Evolutionary conservation across 2,113 vertebrate genomes (phyloP).

Genomic region (Corynorhinus townsendii): DNA sequence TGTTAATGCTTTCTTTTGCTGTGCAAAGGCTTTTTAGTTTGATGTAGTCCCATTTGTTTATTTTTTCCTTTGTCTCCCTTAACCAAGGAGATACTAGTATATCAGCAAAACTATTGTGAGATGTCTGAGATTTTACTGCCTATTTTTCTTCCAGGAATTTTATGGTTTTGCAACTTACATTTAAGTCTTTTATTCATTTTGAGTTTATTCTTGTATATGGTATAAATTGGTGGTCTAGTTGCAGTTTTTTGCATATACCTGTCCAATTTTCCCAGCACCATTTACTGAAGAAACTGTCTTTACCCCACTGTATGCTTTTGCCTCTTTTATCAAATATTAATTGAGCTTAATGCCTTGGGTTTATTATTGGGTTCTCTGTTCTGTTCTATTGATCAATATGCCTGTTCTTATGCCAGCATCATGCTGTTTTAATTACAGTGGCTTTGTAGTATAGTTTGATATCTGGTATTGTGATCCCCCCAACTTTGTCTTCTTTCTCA

Average conservation of each 20-base stretch:
- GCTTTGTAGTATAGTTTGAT: neutral
- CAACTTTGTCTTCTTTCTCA: neutral
- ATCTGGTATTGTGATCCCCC: neutral
- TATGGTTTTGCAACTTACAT: neutral
- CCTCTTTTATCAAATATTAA: neutral
- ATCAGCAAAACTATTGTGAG: neutral
- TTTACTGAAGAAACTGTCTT: neutral
- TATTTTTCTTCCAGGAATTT: neutral
- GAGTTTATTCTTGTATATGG: neutral
- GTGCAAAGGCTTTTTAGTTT: neutral
- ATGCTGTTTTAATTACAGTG: neutral
- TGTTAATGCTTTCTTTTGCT: neutral
- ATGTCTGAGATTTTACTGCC: neutral
- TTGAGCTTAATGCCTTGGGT: neutral
- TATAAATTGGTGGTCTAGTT: neutral
- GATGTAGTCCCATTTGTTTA: neutral
- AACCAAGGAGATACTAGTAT: neutral
- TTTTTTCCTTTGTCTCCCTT: neutral
- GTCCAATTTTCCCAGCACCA: neutral
- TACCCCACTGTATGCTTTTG: neutral
- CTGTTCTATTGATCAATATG: neutral
- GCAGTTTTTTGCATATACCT: neutral
- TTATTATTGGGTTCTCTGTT: neutral
- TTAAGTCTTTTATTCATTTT: neutral
- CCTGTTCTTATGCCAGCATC: neutral